Evolutionary conservation across 2,888 invertebrate genomes (phyloP).

Genomic region (Tenodera sinensis): DNA sequence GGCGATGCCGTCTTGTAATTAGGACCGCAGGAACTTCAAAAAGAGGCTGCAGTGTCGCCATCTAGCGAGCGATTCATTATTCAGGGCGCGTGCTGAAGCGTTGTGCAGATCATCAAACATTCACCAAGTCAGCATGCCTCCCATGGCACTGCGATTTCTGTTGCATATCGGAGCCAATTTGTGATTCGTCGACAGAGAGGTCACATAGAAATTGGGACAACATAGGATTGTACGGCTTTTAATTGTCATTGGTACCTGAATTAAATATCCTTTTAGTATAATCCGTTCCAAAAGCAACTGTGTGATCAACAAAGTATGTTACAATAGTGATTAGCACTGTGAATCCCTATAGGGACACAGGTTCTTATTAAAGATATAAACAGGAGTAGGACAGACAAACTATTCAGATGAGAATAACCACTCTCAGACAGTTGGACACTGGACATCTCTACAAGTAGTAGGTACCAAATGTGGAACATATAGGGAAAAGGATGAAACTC

Average conservation of each 20-base stretch:
- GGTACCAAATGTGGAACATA: too few relatives aligned
- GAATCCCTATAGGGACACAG: too few relatives aligned
- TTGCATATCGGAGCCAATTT: not conserved
- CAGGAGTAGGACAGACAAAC: too few relatives aligned
- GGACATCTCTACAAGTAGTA: too few relatives aligned
- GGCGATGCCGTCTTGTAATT: not conserved
- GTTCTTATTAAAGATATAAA: too few relatives aligned
- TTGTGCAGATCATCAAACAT: not conserved
- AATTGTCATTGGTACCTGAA: not conserved
- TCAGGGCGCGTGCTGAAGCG: not conserved
- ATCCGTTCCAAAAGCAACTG: fast-evolving
- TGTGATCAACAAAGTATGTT: too few relatives aligned
- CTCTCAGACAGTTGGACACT: too few relatives aligned
- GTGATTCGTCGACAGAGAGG: not conserved
- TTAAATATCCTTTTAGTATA: too few relatives aligned
- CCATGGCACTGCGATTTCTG: not conserved
- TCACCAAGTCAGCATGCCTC: not conserved
- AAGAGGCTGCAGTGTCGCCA: not conserved
- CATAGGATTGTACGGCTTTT: not conserved
- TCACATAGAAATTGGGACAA: not conserved
- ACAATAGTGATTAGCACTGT: too few relatives aligned
- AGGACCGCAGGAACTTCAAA: not conserved
- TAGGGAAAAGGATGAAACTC: too few relatives aligned
- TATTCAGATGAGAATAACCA: too few relatives aligned
- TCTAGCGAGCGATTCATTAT: not conserved